Evolutionary conservation across 2,888 invertebrate species (phyloP).

Genomic region (Acanthosepion esculentum): DNA sequence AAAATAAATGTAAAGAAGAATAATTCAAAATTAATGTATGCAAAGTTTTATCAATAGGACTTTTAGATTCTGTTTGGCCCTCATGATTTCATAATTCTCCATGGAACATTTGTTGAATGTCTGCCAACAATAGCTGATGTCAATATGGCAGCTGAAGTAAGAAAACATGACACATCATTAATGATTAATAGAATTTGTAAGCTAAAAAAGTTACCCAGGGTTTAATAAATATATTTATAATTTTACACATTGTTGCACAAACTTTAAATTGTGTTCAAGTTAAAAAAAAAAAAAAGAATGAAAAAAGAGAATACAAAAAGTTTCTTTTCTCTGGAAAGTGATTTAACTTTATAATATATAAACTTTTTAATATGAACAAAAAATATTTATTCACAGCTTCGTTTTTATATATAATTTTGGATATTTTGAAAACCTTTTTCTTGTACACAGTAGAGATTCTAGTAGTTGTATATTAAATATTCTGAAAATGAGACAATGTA

Average conservation of each 20-base stretch:
- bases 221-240: slow-evolving; percentile 6
- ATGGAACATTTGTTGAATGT: not conserved
- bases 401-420: not conserved
- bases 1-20: not conserved
- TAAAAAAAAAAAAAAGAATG: not conserved
- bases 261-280: not conserved
- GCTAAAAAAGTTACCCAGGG: not conserved
- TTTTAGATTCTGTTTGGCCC: not conserved
- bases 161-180: not conserved
- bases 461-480: not conserved
- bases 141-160: not conserved
- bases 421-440: not conserved
- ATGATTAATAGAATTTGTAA: not conserved
- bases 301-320: too few relatives aligned
- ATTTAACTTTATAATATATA: not conserved
- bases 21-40: slow-evolving; percentile 21
- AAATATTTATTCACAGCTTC: too few relatives aligned
- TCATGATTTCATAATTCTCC: not conserved
- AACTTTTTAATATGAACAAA: not conserved
- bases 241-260: not conserved
- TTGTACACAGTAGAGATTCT: not conserved
- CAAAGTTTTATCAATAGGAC: not conserved
- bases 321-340: not conserved
- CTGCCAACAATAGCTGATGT: not conserved
- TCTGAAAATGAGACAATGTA: not conserved